phyloP scores from a whole-genome alignment of 2,797 vertebrate species.

The Nannoperca australis region DNA sequence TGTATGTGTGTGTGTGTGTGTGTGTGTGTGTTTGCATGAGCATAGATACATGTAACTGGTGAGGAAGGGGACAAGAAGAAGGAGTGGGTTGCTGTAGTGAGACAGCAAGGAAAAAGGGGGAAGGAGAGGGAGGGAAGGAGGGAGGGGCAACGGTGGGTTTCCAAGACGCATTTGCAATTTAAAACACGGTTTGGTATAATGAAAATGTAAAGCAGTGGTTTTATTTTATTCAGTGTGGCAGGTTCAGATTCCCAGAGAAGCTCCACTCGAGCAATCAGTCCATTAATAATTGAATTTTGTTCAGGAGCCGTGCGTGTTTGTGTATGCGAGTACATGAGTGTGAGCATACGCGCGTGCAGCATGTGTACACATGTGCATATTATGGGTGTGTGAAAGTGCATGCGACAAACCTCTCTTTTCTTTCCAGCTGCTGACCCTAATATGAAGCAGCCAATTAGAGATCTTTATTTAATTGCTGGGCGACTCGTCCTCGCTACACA shows the following conservation, averaged over 20 bases:
- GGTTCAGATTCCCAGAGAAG: constrained; percentile 97
- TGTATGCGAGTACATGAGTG: constrained; percentile 62
- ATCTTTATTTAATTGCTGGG: constrained; percentile 94
- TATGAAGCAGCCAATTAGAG: constrained; percentile 94
- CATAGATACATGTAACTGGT: constrained; percentile 65
- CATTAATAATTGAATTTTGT: constrained; percentile 99
- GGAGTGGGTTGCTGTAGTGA: constrained; percentile 71
- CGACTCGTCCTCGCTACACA: constrained; percentile 79
- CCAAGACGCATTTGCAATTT: constrained; percentile 94
- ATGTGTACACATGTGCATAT: constrained; percentile 49
- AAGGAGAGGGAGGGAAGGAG: constrained; percentile 30
- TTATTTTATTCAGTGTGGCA: constrained; percentile 98
- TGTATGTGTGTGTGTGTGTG: not conserved
- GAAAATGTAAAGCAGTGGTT: constrained; percentile 98
- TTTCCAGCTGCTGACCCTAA: constrained; percentile 94
- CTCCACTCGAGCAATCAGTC: constrained; percentile 92
- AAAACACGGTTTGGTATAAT: constrained; percentile 97
- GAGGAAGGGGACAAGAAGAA: constrained; percentile 71
- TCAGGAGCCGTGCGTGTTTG: constrained; percentile 82
- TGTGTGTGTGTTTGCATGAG: constrained; percentile 7
- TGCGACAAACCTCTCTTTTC: constrained; percentile 88
- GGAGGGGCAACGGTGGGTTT: constrained; percentile 78
- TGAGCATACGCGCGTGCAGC: constrained; percentile 34
- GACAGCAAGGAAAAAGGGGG: constrained; percentile 64
- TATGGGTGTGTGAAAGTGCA: constrained; percentile 70